Evolutionary conservation across 1,140 invertebrate genomes (phyloP).

Genomic region (Drosophila repleta): DNA sequence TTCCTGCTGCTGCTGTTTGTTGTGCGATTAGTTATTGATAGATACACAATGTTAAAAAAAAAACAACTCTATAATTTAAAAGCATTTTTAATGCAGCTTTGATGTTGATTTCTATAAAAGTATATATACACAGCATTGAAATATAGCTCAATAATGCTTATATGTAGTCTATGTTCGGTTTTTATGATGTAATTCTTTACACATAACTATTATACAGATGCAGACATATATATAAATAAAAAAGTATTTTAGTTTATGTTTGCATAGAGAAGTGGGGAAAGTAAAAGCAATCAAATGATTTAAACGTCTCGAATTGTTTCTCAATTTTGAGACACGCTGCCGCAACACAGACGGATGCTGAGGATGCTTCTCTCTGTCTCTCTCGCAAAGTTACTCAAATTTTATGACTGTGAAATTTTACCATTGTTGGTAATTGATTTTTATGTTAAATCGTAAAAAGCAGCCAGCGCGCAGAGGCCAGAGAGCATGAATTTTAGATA

Average conservation of each 20-base stretch:
- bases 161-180: background rate
- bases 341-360: constrained; percentile 9
- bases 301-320: constrained; percentile 74
- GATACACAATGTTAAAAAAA: background rate
- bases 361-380: background rate
- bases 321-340: constrained; percentile 55
- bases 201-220: background rate
- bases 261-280: constrained; percentile 4
- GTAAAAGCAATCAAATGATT: constrained; percentile 66
- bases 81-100: background rate
- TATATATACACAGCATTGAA: too few relatives aligned
- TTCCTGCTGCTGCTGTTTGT: background rate
- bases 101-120: too few relatives aligned
- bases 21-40: background rate
- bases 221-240: background rate
- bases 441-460: constrained; percentile 81
- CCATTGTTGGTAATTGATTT: constrained; percentile 82
- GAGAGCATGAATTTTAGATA: constrained; percentile 75
- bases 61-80: background rate
- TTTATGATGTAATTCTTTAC: background rate
- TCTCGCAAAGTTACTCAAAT: constrained; percentile 61
- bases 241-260: background rate
- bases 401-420: constrained; percentile 78
- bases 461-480: constrained; percentile 9
- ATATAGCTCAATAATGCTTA: background rate